Conservation (phyloP, 2,888 invertebrate genomes). For the Apodemia zela region DNA sequence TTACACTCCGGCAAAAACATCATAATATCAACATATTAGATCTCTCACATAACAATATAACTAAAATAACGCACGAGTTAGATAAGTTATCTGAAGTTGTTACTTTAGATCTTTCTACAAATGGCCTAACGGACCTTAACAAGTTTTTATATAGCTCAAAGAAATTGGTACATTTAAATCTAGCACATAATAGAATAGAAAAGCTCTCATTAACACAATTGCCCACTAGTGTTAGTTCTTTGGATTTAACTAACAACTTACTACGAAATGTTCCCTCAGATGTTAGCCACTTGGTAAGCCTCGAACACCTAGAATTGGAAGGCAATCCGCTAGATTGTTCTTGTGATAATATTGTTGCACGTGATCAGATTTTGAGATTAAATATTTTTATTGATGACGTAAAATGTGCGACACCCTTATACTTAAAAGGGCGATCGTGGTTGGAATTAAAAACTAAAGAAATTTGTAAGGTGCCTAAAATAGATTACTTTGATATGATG, state of each 20-base stretch:
- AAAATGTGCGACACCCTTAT: slow-evolving; percentile 76
- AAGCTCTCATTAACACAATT: slow-evolving; percentile 74
- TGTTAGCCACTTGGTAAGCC: slow-evolving; percentile 71
- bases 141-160: slow-evolving; percentile 80
- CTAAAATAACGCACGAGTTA: slow-evolving; percentile 77
- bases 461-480: slow-evolving; percentile 69
- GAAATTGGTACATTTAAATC: slow-evolving; percentile 79
- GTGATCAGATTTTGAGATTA: slow-evolving; percentile 80
- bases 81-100: slow-evolving; percentile 81
- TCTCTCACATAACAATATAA: slow-evolving; percentile 82
- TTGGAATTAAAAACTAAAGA: slow-evolving; percentile 79
- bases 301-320: slow-evolving; percentile 83
- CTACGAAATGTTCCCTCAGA: slow-evolving; percentile 81
- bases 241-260: slow-evolving; percentile 83
- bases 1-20: slow-evolving; percentile 68
- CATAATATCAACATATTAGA: slow-evolving; percentile 80
- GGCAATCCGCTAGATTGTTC: slow-evolving; percentile 86
- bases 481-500: slow-evolving; percentile 79
- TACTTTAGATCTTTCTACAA: slow-evolving; percentile 83
- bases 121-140: slow-evolving; percentile 79
- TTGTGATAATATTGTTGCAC: slow-evolving; percentile 83
- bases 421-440: slow-evolving; percentile 76
- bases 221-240: slow-evolving; percentile 79
- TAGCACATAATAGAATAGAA: slow-evolving; percentile 82
- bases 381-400: slow-evolving; percentile 78